Conservation (phyloP, 1,140 invertebrate genomes). For the Drosophila funebris region DNA sequence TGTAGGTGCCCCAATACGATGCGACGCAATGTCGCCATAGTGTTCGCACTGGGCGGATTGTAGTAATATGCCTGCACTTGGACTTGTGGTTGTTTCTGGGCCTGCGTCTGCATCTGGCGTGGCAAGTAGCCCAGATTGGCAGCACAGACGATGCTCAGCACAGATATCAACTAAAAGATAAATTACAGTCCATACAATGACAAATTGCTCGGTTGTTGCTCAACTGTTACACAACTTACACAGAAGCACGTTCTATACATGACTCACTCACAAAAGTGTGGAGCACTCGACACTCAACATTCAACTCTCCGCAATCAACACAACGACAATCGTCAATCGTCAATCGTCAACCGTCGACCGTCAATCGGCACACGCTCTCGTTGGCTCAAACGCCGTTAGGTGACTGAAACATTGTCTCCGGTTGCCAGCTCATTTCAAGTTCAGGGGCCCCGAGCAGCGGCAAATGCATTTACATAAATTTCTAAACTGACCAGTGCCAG, state of each 20-base stretch:
- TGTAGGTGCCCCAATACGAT: constrained; percentile 64
- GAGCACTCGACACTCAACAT: background rate
- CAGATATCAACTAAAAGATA: constrained; percentile 58
- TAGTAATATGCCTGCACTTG: constrained; percentile 47
- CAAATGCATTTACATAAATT: constrained; percentile 75
- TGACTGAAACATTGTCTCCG: constrained; percentile 49
- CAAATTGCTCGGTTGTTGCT: background rate
- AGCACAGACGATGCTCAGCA: constrained; percentile 38
- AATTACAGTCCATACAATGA: constrained; percentile 28
- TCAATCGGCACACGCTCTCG: constrained; percentile 16
- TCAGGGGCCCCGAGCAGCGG: constrained; percentile 51
- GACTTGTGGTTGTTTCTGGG: background rate
- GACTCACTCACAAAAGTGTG: constrained; percentile 20
- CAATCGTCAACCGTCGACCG: background rate
- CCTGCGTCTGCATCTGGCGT: constrained; percentile 20
- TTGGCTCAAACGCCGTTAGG: constrained; percentile 44
- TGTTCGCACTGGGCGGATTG: constrained; percentile 41
- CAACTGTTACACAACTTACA: constrained; percentile 32
- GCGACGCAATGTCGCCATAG: constrained; percentile 56
- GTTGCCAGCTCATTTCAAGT: constrained; percentile 60
- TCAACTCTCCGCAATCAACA: background rate
- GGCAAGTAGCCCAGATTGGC: constrained; percentile 53
- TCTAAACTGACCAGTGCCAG: constrained; percentile 39
- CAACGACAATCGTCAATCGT: background rate
- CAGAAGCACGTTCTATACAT: constrained; percentile 57